Evolutionary conservation across 2,888 invertebrate species (phyloP), one percentile per base, ranked within the genome.

Genomic region (Hypomecis punctinalis): DNA sequence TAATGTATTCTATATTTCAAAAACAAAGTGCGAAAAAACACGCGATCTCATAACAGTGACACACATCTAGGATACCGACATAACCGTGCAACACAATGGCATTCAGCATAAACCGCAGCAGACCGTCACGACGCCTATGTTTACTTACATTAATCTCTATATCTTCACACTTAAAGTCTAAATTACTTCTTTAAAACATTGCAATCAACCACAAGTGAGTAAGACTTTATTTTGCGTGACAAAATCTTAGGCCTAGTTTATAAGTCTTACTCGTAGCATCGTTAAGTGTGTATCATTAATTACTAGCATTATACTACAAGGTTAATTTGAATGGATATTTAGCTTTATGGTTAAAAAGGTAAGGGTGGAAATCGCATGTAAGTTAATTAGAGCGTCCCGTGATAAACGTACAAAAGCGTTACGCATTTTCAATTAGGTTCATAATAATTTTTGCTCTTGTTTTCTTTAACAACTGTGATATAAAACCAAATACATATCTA

Each of bases 61-160:
- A 86, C 79, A 85, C 80, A 86, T 80, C 79, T 81, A 71, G 75
- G 76, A 82, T 23, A 23, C 23, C 23, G 23, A 23, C 23, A 23
- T 81, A 82, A 79, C 78, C 80, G 70, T 78, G 86, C 82, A 86
- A 86, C 72, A 85, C 86, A 86, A 85, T 86, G 82, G 81, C 80
- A 84, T 80, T 78, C 83, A 77, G 77, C 78, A 82, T 81, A 83
- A 86, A 86, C 84, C 83, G 79, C 85, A 82, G 71, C 70, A 56
- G 70, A 78, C 75, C 76, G 74, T 75, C 72, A 70, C 78, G 70
- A 58, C 73, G 66, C 0, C 11, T 40, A 6, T 42, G 23, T 39
- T 59, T 6, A 5, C 42, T 13, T 37, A 61, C 36, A 46, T 37
- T 67, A 63, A 63, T 70, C 70, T 66, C 74, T 79, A 82, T 67